These are phyloP conservation scores for Drosophila histrio DNA, from an alignment of 2,888 invertebrate genomes.

Conservation along the genomic window DNA sequence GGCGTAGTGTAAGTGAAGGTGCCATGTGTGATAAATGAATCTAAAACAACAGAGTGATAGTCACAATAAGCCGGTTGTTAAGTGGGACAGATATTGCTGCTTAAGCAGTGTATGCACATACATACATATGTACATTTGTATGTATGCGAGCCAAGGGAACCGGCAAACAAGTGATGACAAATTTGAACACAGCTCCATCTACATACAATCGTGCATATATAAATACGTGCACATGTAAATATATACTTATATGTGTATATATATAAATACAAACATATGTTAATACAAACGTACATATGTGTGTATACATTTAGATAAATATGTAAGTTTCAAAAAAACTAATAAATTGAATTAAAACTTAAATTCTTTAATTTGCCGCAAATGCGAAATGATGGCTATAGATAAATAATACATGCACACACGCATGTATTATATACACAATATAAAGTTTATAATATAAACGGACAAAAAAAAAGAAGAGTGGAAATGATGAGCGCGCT, in stretches of 20 bases:
- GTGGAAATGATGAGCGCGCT: constrained; percentile 39
- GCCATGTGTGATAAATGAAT: constrained; percentile 54
- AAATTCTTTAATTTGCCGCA: constrained; percentile 6
- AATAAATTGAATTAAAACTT: constrained; percentile 6
- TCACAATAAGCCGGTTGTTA: constrained; percentile 57
- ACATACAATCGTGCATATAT: not conserved
- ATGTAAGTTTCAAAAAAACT: constrained; percentile 12
- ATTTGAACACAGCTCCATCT: constrained; percentile 17
- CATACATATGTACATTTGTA: not conserved
- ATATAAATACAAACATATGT: constrained; percentile 19
- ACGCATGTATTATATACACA: constrained; percentile 4
- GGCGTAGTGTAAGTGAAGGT: constrained; percentile 33
- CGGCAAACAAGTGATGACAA: constrained; percentile 47
- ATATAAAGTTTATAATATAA: constrained; percentile 9
- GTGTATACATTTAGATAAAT: constrained; percentile 18
- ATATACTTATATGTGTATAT: not conserved
- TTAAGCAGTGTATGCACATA: constrained; percentile 6
- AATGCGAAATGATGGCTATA: constrained; percentile 6
- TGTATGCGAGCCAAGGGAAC: constrained; percentile 12
- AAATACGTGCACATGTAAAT: constrained; percentile 11
- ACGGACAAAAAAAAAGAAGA: constrained; percentile 2
- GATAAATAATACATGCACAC: constrained; percentile 6
- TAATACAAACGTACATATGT: constrained; percentile 5
- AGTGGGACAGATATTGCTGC: constrained; percentile 28
- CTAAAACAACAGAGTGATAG: constrained; percentile 30